phyloP scores from a whole-genome alignment of 2,113 vertebrate genomes.

The Theristicus caerulescens region DNA sequence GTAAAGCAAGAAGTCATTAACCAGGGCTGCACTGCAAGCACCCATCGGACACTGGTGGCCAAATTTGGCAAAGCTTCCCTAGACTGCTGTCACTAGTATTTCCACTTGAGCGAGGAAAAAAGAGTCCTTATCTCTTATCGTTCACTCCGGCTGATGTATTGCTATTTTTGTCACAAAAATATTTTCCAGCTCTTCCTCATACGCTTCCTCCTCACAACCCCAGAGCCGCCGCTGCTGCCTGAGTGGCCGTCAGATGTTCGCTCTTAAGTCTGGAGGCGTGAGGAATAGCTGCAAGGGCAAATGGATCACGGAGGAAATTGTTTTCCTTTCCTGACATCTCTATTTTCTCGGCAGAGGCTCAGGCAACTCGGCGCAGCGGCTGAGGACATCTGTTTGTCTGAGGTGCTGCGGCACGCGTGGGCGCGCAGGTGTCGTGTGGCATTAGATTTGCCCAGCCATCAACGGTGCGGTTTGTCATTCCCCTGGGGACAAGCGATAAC shows the following conservation, averaged over 20 bases:
- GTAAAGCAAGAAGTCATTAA: background rate
- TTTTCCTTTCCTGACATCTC: conserved; percentile 23
- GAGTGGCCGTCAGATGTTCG: background rate
- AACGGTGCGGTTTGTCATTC: background rate
- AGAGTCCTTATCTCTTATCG: background rate
- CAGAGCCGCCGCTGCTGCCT: background rate
- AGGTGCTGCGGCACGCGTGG: background rate
- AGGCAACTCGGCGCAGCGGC: background rate
- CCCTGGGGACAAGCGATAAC: background rate
- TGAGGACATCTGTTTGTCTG: background rate
- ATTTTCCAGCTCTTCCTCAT: background rate
- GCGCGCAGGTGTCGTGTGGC: background rate
- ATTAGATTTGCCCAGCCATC: background rate
- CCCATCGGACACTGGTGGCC: background rate
- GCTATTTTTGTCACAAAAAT: background rate
- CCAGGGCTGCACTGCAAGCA: background rate
- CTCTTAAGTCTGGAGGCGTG: background rate
- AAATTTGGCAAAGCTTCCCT: background rate
- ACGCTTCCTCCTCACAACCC: fast-evolving
- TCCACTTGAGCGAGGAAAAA: background rate
- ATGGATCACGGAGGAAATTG: background rate
- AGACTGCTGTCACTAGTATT: background rate
- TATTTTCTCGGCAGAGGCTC: background rate
- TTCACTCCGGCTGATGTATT: background rate
- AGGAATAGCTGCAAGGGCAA: background rate